These are phyloP conservation scores for Drosophila cognata DNA, from an alignment of 2,888 invertebrate species.

Conservation along the genomic window DNA sequence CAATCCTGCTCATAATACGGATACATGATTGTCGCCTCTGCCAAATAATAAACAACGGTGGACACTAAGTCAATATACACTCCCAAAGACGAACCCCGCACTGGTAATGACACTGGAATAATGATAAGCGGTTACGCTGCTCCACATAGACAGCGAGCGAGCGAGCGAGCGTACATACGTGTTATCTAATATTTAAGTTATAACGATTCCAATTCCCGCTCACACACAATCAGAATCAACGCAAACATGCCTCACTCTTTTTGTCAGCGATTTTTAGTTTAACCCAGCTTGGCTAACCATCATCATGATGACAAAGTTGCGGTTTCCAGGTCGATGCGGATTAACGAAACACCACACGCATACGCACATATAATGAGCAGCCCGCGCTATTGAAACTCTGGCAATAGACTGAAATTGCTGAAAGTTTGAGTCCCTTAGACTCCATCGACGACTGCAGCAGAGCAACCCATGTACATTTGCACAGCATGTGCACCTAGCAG, in stretches of 20 bases:
- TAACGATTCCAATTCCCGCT: slow-evolving; percentile 50
- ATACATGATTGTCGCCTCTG: slow-evolving; percentile 74
- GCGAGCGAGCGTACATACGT: slow-evolving; percentile 31
- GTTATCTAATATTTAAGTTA: slow-evolving; percentile 73
- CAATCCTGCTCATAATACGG: slow-evolving; percentile 91
- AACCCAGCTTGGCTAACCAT: slow-evolving; percentile 15
- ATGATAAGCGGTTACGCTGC: slow-evolving; percentile 59
- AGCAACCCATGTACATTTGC: slow-evolving; percentile 11
- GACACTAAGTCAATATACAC: slow-evolving; percentile 48
- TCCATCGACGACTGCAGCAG: slow-evolving; percentile 38
- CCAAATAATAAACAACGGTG: slow-evolving; percentile 20
- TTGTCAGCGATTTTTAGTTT: slow-evolving; percentile 15
- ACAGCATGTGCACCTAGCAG: slow-evolving; percentile 22
- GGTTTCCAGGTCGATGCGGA: slow-evolving; percentile 14
- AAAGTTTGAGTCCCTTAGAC: slow-evolving; percentile 16
- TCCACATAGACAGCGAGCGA: slow-evolving; percentile 55
- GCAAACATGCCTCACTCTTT: slow-evolving; percentile 8
- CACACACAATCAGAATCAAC: slow-evolving; percentile 3
- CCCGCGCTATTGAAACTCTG: slow-evolving; percentile 52
- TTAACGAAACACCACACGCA: slow-evolving; percentile 1
- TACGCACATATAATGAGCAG: background rate
- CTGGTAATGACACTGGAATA: slow-evolving; percentile 50
- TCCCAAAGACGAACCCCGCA: slow-evolving; percentile 45
- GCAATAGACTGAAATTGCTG: slow-evolving; percentile 52
- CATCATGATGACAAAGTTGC: slow-evolving; percentile 15